Percentiles rank a stretch among this genome's conserved stretches.
Conservation (phyloP, 2,113 vertebrate genomes). For the Anhinga anhinga region DNA sequence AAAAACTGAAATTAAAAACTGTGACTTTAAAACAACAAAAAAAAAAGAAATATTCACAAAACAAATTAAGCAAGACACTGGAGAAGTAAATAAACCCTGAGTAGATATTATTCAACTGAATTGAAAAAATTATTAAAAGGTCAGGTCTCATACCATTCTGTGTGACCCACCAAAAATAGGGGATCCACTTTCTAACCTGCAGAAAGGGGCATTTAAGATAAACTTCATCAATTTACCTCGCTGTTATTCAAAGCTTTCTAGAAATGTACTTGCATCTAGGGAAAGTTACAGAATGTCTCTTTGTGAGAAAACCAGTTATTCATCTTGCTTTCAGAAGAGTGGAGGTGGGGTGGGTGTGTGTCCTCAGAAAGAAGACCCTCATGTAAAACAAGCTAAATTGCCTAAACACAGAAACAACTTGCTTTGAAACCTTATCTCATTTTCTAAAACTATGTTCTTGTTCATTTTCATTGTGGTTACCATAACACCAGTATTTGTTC, state of each 20-base stretch:
- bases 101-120: not conserved
- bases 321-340: not conserved
- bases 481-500: not conserved
- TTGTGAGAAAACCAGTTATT: not conserved
- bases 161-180: not conserved
- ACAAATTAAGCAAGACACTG: slow-evolving; percentile 20
- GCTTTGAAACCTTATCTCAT: not conserved
- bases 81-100: slow-evolving; percentile 26
- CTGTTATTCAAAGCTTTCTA: not conserved
- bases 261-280: not conserved
- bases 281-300: not conserved
- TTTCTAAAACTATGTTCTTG: not conserved
- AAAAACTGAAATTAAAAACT: slow-evolving; percentile 20
- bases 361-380: not conserved
- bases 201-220: not conserved
- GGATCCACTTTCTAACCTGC: not conserved
- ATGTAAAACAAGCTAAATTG: not conserved
- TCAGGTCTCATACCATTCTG: not conserved
- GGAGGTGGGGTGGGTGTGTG: accelerated
- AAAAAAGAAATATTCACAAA: not conserved
- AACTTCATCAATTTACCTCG: not conserved
- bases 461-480: not conserved
- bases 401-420: not conserved
- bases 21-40: not conserved
- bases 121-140: not conserved